These are phyloP conservation scores for Ecliptopera silaceata DNA, from an alignment of 2,888 invertebrate genomes.

Conservation along the genomic window DNA sequence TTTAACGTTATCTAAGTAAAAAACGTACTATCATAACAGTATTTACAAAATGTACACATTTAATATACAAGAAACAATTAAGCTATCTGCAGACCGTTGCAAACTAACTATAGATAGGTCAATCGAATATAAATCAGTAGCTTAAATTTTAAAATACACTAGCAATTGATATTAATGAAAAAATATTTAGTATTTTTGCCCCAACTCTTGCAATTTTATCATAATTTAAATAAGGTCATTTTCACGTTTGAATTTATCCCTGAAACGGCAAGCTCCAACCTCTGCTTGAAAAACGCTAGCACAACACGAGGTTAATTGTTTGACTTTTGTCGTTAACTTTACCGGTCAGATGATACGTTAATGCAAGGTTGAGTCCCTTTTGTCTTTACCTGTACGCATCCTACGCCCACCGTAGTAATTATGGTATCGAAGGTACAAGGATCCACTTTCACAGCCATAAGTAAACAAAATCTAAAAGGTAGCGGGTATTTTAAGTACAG, in stretches of 20 bases:
- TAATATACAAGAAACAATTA: too few species aligned
- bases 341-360: constrained; percentile 60
- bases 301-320: constrained; percentile 66
- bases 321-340: constrained; percentile 64
- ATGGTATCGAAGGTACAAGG: constrained; percentile 41
- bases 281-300: constrained; percentile 55
- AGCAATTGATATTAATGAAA: background rate
- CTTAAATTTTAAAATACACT: too few species aligned
- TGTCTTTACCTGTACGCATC: constrained; percentile 30
- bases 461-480: constrained; percentile 39
- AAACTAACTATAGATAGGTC: too few species aligned
- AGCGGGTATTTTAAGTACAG: too few species aligned
- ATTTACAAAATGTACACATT: too few species aligned
- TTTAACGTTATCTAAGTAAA: too few species aligned
- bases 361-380: constrained; percentile 50
- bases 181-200: background rate
- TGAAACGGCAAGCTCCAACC: constrained; percentile 36
- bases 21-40: too few species aligned
- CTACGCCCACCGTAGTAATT: constrained; percentile 49
- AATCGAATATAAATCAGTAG: too few species aligned
- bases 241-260: constrained; percentile 59
- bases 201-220: background rate
- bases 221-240: constrained; percentile 53
- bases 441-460: constrained; percentile 33
- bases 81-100: too few species aligned